Base-by-base conservation (phyloP, 2,113 vertebrate genomes). In the Etia nguti region DNA sequence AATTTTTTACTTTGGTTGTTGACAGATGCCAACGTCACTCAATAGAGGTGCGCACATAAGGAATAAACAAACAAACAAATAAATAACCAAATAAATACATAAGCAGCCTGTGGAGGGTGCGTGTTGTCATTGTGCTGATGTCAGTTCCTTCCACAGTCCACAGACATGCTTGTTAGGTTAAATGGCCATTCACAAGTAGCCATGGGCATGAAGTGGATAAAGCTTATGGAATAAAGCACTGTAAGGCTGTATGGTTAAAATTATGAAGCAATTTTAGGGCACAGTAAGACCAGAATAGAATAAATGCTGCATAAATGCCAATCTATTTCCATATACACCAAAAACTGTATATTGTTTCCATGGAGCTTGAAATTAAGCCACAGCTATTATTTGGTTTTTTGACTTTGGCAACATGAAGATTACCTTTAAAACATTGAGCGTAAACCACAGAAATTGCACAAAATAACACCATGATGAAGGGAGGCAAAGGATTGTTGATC, bases 191-290 rank as follows among this genome's bases (percentile, higher is more conserved):
- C 5, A 24, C 41, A 26, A 73, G 22, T 73, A 38, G 24, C 26
- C 68, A 18, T 75, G 15, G 22, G 22, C 43, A 9, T 2, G 10
- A 3, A 22, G 16, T 46, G 15, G 68, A 29, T 46, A 29, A 48
- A 0, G 15, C 41, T 26, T 75, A 46, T 73, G 22, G 15, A 46
- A 7, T 26, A 75, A 48, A 48, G 48, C 4, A 4, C 38, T 26
- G 41, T 73, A 46, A 46, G 41, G 24, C 9, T 48, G 13, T 73
- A 73, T 46, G 38, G 22, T 75, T 73, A 73, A 73, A 73, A 46
- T 18, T 48, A 4, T 75, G 24, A 75, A 75, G 29, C 6, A 48
- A 20, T 0, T 0, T 31, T 16, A 77, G 43, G 24, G 24, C 20
- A 31, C 43, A 12, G 11, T 10, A 50, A 75, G 70, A 50, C 43